These are phyloP conservation scores for Drosophila dives DNA, from an alignment of 2,888 invertebrate genomes.

Conservation along the genomic window DNA sequence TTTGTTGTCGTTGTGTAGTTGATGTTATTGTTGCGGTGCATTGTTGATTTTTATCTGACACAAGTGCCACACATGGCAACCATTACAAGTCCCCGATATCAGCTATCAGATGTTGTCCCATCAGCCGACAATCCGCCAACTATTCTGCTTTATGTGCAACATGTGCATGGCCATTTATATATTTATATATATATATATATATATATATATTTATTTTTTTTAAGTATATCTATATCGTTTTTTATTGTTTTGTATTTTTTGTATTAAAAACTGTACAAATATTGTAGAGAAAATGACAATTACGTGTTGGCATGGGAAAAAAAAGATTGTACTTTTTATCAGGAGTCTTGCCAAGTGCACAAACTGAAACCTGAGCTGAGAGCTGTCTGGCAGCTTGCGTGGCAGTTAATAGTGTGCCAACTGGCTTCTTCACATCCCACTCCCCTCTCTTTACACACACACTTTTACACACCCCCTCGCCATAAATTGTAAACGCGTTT, in stretches of 20 bases:
- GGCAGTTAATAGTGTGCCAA: constrained; percentile 33
- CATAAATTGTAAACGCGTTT: constrained; percentile 39
- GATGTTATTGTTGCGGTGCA: constrained; percentile 53
- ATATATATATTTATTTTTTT: not conserved
- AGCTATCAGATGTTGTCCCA: constrained; percentile 48
- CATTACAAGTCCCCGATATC: constrained; percentile 24
- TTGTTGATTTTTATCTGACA: constrained; percentile 62
- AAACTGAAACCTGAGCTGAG: constrained; percentile 17
- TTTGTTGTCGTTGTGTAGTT: constrained; percentile 39
- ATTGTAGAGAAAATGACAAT: constrained; percentile 29
- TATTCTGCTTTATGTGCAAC: constrained; percentile 41
- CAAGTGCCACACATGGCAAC: constrained; percentile 34
- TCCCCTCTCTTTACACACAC: not conserved
- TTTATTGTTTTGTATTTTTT: constrained; percentile 20
- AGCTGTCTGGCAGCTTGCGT: constrained; percentile 21
- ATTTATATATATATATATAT: not conserved
- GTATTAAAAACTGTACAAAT: constrained; percentile 16
- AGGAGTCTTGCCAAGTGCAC: constrained; percentile 21
- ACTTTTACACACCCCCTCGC: not conserved
- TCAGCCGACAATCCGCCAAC: constrained; percentile 17
- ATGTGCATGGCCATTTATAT: constrained; percentile 22
- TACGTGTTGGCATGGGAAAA: constrained; percentile 8
- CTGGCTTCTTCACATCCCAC: not conserved
- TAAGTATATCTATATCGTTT: not conserved
- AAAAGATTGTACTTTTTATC: constrained; percentile 32